Conservation (phyloP, 2,888 invertebrate species). For the Panopea generosa region DNA sequence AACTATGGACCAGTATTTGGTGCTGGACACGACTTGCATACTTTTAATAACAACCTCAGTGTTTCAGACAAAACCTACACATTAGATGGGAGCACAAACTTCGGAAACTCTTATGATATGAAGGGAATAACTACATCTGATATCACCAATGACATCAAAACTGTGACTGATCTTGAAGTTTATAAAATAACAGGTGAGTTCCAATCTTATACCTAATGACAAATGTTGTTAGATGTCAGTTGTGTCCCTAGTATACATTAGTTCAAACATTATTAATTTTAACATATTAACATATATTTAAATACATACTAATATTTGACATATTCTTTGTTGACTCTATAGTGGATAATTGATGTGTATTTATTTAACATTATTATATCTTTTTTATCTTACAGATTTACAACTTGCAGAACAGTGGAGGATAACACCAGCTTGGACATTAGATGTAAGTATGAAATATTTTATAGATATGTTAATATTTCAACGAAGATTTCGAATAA, state of each 20-base stretch:
- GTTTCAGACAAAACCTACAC: slow-evolving; percentile 15
- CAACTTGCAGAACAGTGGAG: slow-evolving; percentile 15
- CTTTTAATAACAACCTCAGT: slow-evolving; percentile 29
- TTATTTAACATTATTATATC: neutral
- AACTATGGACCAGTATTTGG: slow-evolving; percentile 55
- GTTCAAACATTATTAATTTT: no score
- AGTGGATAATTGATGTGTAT: no score
- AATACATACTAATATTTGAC: no score
- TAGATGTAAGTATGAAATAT: slow-evolving; percentile 25
- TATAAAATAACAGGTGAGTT: slow-evolving; percentile 62
- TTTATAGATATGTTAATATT: neutral
- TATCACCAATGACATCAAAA: slow-evolving; percentile 36
- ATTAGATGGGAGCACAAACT: slow-evolving; percentile 25
- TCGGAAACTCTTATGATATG: slow-evolving; percentile 29
- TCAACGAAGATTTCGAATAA: no score
- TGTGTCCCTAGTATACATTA: no score
- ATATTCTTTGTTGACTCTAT: no score
- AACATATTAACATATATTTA: no score
- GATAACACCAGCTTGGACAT: slow-evolving; percentile 27
- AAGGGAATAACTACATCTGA: slow-evolving; percentile 6
- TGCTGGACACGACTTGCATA: slow-evolving; percentile 38
- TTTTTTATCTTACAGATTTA: slow-evolving; percentile 3
- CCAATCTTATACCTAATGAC: neutral
- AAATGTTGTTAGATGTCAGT: no score
- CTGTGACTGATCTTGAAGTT: slow-evolving; percentile 63